phyloP scores from a whole-genome alignment of 2,888 invertebrate genomes.

The Peribatodes rhomboidaria region DNA sequence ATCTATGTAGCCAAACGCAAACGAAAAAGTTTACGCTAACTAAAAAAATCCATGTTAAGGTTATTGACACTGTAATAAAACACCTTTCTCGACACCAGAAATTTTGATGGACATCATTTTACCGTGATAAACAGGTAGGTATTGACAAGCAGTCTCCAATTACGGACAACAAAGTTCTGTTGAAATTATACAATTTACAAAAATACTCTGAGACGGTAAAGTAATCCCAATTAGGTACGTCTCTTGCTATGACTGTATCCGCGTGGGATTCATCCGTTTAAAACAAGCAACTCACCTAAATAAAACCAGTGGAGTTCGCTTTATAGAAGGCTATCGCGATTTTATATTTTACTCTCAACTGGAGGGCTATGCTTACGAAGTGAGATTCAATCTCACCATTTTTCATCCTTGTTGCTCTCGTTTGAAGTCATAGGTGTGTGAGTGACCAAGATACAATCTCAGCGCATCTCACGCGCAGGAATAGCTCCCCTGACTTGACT shows the following conservation, averaged over 20 bases:
- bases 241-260: conserved; percentile 15
- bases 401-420: too few relatives aligned
- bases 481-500: too few relatives aligned
- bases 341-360: neutral
- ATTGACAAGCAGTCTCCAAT: neutral
- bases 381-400: too few relatives aligned
- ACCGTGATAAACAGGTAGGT: too few relatives aligned
- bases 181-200: conserved; percentile 7
- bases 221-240: conserved; percentile 23
- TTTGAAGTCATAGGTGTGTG: too few relatives aligned
- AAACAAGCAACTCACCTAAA: conserved; percentile 15
- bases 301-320: conserved; percentile 13
- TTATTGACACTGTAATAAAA: too few relatives aligned
- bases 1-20: too few relatives aligned
- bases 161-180: conserved; percentile 15
- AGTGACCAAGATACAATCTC: too few relatives aligned
- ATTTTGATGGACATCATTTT: neutral
- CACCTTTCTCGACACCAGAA: neutral
- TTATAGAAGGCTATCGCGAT: conserved; percentile 7
- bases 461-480: too few relatives aligned
- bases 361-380: too few relatives aligned
- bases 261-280: conserved; percentile 32
- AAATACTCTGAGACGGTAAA: conserved; percentile 7
- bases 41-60: too few relatives aligned
- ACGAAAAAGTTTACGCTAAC: too few relatives aligned